Percentiles rank a stretch among this genome's conserved stretches.
Conservation (phyloP, 2,113 vertebrate genomes). For the Nannospalax galili region DNA sequence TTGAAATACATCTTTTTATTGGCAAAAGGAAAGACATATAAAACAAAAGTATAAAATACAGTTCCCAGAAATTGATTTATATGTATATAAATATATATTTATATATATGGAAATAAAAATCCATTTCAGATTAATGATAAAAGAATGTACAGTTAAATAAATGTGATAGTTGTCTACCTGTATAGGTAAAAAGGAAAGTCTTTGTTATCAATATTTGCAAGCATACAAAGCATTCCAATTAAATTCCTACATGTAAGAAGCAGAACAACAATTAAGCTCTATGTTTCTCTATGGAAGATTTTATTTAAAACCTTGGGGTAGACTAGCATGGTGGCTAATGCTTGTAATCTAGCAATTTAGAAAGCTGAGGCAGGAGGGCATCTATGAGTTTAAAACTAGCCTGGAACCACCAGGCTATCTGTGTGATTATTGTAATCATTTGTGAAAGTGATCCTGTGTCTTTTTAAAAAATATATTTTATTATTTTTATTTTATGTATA, state of each 20-base stretch:
- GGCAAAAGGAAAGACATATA: not conserved
- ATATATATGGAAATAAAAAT: not conserved
- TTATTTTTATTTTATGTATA: too few relatives aligned
- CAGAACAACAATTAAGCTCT: not conserved
- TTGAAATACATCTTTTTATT: not conserved
- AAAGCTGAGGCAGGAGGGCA: too few relatives aligned
- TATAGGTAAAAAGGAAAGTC: not conserved
- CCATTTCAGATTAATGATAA: not conserved
- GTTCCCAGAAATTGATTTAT: not conserved
- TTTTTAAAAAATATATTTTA: too few relatives aligned
- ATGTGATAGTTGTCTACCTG: not conserved
- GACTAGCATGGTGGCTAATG: too few relatives aligned
- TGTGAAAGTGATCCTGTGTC: too few relatives aligned
- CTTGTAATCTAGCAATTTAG: too few relatives aligned
- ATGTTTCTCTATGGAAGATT: not conserved
- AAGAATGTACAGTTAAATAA: not conserved
- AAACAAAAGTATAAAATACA: not conserved
- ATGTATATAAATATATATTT: not conserved
- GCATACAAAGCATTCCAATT: not conserved
- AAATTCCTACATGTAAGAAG: conserved; percentile 7
- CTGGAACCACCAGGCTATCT: too few relatives aligned
- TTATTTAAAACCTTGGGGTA: not conserved
- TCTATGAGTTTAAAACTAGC: too few relatives aligned
- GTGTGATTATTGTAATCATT: too few relatives aligned
- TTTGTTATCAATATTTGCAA: not conserved